A percentile compares a stretch with the other conserved stretches of the same genome.
phyloP scores from a whole-genome alignment of 2,113 vertebrate genomes.

The Macquaria australasica region DNA sequence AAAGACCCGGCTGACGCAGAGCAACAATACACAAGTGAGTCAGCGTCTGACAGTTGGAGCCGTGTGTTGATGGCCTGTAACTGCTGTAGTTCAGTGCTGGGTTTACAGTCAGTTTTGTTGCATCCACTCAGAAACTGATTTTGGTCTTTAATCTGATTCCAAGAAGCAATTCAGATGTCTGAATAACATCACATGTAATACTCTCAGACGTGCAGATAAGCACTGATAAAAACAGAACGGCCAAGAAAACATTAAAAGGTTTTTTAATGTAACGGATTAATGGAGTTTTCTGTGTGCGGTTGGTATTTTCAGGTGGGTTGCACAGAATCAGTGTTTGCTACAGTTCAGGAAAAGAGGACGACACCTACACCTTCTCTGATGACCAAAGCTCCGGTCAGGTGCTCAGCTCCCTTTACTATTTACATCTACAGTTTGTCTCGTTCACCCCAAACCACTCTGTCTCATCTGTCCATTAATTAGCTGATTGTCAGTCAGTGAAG shows the following conservation, averaged over 20 bases:
- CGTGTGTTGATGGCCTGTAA: too few relatives aligned
- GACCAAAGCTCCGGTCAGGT: conserved; percentile 96
- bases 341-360: conserved; percentile 84
- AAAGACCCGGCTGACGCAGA: conserved; percentile 41
- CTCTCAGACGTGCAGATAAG: not conserved
- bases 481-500: not conserved
- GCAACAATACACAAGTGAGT: conserved; percentile 76
- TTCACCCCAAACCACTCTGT: too few relatives aligned
- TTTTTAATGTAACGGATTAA: not conserved
- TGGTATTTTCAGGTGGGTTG: conserved; percentile 86
- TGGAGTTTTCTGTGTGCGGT: not conserved
- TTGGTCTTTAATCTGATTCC: not conserved
- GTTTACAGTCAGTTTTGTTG: not conserved
- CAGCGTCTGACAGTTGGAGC: too few relatives aligned
- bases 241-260: not conserved
- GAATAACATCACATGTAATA: too few relatives aligned
- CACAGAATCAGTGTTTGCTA: conserved; percentile 93
- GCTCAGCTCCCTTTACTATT: not conserved
- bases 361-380: conserved; percentile 91
- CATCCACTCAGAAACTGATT: not conserved
- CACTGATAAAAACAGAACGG: not conserved
- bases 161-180: not conserved
- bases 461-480: not conserved
- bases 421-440: not conserved
- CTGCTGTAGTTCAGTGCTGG: too few relatives aligned